Percentiles rank a stretch among this genome's conserved stretches.
Evolutionary conservation across 2,113 vertebrate genomes (phyloP).

Genomic region (Carlito syrichta): DNA sequence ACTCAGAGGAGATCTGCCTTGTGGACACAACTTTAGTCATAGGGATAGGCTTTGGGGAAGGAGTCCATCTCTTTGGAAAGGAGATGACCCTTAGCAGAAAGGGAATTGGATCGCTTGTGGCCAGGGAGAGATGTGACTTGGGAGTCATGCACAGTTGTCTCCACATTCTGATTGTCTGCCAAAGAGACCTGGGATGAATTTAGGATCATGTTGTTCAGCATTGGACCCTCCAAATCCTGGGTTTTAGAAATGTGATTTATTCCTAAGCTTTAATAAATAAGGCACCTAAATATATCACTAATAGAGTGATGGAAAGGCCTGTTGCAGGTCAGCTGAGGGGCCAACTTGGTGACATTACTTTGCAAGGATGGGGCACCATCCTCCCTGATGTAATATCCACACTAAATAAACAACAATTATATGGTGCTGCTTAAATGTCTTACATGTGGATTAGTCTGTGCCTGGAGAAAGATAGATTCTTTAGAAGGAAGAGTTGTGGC

Average conservation of each 20-base stretch:
- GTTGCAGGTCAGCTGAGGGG: not conserved
- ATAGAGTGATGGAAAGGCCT: not conserved
- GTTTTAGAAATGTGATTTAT: not conserved
- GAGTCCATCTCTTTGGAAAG: not conserved
- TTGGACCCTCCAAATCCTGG: not conserved
- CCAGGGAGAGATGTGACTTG: not conserved
- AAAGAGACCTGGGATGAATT: not conserved
- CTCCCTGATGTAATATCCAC: not conserved
- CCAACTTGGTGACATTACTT: not conserved
- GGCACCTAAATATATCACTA: not conserved
- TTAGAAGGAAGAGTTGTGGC: not conserved
- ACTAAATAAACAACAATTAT: not conserved
- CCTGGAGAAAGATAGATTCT: not conserved
- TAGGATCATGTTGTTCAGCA: not conserved
- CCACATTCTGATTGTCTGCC: not conserved
- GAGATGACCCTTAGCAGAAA: not conserved
- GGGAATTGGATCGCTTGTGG: not conserved
- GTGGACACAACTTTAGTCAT: not conserved
- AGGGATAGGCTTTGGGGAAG: not conserved
- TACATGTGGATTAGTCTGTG: not conserved
- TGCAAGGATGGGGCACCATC: not conserved
- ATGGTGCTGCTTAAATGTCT: not conserved
- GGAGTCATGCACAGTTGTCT: not conserved
- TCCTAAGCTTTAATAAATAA: not conserved
- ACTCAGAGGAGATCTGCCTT: not conserved